Conservation (phyloP, 1,140 invertebrate genomes). For the Lanistes nyassanus region DNA sequence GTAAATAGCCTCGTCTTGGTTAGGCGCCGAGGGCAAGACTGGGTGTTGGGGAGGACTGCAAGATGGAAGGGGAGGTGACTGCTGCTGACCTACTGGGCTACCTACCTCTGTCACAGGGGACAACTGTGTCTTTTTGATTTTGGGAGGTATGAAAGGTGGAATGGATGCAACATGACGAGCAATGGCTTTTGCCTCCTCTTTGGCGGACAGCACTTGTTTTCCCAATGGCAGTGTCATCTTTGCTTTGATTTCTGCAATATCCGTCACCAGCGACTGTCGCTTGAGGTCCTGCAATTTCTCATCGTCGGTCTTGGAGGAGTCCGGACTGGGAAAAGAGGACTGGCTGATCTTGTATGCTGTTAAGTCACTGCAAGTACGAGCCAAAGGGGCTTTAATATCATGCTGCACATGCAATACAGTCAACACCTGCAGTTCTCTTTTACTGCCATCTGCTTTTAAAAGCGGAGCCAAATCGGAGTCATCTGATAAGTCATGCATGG, state of each 20-base stretch:
- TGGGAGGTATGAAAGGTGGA: conserved; percentile 59
- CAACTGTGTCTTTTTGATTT: conserved; percentile 50
- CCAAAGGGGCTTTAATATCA: conserved; percentile 26
- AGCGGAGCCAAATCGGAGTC: conserved; percentile 35
- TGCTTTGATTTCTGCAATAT: conserved; percentile 34
- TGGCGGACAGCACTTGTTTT: conserved; percentile 37
- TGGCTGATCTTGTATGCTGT: conserved; percentile 1
- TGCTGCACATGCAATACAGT: conserved; percentile 53
- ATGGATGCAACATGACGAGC: conserved; percentile 47
- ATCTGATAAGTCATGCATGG: conserved; percentile 31
- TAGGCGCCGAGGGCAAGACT: conserved; percentile 12
- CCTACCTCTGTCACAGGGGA: conserved; percentile 55
- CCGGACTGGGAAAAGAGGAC: conserved; percentile 11
- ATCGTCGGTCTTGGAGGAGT: conserved; percentile 58
- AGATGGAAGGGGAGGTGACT: neutral
- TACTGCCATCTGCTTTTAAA: conserved; percentile 29
- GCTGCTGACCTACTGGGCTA: neutral
- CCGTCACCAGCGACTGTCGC: conserved; percentile 3
- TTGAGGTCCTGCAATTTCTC: conserved; percentile 52
- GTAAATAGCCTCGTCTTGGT: conserved; percentile 35
- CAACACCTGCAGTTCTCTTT: conserved; percentile 37
- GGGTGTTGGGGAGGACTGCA: neutral
- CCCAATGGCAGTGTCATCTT: conserved; percentile 29
- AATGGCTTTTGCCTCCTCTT: conserved; percentile 53
- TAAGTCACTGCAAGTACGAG: neutral